Evolutionary conservation across 2,113 vertebrate genomes (phyloP).

Genomic region (Crotalus horridus): DNA sequence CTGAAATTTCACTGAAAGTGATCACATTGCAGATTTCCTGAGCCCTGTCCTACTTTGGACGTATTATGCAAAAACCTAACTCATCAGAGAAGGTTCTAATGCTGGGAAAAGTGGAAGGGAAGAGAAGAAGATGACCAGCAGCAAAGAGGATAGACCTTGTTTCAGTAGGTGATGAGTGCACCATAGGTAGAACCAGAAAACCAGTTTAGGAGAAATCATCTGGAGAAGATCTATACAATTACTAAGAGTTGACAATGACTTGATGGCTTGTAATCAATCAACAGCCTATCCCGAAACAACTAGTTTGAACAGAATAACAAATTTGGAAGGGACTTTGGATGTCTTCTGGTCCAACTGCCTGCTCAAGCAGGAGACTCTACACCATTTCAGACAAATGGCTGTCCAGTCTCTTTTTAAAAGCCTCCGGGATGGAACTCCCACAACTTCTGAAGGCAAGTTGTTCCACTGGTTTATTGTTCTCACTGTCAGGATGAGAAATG

Average conservation of each 20-base stretch:
- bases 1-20: background rate
- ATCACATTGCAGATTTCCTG: background rate
- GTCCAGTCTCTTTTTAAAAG: background rate
- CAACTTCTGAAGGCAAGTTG: background rate
- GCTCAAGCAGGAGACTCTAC: background rate
- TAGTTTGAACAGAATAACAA: background rate
- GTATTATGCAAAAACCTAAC: background rate
- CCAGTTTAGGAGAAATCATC: background rate
- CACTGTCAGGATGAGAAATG: background rate
- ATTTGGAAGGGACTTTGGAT: background rate
- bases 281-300: background rate
- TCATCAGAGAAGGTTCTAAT: background rate
- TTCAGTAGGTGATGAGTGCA: background rate
- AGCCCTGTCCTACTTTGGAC: background rate
- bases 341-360: background rate
- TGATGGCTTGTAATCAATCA: background rate
- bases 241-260: background rate
- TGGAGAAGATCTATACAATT: background rate
- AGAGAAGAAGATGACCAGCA: background rate
- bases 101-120: background rate
- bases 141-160: background rate
- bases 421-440: background rate
- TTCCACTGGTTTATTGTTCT: background rate
- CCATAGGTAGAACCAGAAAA: background rate
- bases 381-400: background rate